These are phyloP conservation scores for Steinernema carpocapsae DNA, from an alignment of 2,888 invertebrate genomes.

Conservation along the genomic window DNA sequence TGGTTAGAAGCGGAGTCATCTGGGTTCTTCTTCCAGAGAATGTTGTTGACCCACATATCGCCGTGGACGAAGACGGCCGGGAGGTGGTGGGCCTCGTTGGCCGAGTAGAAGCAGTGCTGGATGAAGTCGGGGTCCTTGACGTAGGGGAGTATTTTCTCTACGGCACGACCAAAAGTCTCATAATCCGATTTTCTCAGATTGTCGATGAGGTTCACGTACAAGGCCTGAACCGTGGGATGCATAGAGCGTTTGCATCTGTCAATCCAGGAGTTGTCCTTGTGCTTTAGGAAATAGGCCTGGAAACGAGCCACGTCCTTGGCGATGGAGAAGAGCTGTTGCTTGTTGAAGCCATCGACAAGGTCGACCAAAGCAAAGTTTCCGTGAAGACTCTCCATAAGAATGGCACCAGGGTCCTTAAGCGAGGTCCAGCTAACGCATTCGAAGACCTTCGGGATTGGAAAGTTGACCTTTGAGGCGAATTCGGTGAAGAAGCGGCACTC, in stretches of 20 bases:
- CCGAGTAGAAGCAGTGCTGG: conserved; percentile 21
- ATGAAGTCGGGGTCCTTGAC: conserved; percentile 27
- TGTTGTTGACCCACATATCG: conserved; percentile 18
- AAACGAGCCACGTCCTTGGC: conserved; percentile 20
- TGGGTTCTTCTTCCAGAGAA: conserved; percentile 23
- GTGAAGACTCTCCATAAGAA: conserved; percentile 30
- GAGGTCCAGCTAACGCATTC: conserved; percentile 28
- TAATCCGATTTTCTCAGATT: not conserved
- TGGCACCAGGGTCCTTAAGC: conserved; percentile 5
- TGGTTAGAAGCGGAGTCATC: not conserved
- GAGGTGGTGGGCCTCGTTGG: conserved; percentile 21
- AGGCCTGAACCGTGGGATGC: conserved; percentile 10
- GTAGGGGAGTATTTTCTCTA: not conserved
- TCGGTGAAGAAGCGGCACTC: conserved; percentile 29
- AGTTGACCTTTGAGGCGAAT: conserved; percentile 12
- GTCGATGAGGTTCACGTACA: conserved; percentile 19
- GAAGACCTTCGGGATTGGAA: conserved; percentile 6
- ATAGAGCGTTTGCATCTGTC: conserved; percentile 17
- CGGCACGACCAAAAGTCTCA: conserved; percentile 4
- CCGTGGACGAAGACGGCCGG: conserved; percentile 27
- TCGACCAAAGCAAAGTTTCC: not conserved
- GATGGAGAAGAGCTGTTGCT: conserved; percentile 5
- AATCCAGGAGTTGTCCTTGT: conserved; percentile 13
- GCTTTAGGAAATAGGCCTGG: conserved; percentile 29
- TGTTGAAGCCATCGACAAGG: conserved; percentile 17